Evolutionary conservation across 1,140 invertebrate species (phyloP), one percentile per base, ranked within the genome.

Genomic region (Agraylea sexmaculata): DNA sequence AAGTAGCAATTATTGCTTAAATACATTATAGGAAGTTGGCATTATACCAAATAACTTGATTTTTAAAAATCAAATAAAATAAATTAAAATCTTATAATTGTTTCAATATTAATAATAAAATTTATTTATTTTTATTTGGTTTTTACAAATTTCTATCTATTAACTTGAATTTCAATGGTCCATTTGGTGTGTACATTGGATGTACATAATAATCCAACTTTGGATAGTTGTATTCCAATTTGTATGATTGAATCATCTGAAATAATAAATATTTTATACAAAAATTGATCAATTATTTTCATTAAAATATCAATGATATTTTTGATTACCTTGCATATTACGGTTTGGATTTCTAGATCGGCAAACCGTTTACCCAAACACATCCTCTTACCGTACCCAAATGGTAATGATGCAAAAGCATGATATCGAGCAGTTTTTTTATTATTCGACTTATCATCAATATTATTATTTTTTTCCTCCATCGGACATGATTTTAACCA

Each of bases 181-280:
- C 78, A 48, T 80, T 71, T 2, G 80, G 80, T 4, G 78, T 79
- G 48, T 81, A 83, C 73, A 84, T 81, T 0, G 79, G 78, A 57
- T 80, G 73, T 17, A 81, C 70, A 44, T 74, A 67, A 53, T 82
- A 83, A 7, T 79, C 71, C 43, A 84, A 54, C 21, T 70, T 68
- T 21, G 71, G 59, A 35, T 78, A 59, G 42, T 76, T 66, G 52
- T 80, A 83, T 47, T 78, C 73, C 44, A 84, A 56, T 50, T 68
- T 69, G 50, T 72, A 84, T 3, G 62, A 62, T 49, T 74, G 69
- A n/a, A 83, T 55, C 52, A 83, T 74, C 80, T 82, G 63, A 43
- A 73, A 73, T 42, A 54, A n/a, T n/a, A n/a, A n/a, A n/a, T n/a
- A 8, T 25, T 25, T 25, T 25, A 25, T 25, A 25, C 7, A 25